phyloP scores from a whole-genome alignment of 2,797 vertebrate genomes.

The Parambassis ranga region DNA sequence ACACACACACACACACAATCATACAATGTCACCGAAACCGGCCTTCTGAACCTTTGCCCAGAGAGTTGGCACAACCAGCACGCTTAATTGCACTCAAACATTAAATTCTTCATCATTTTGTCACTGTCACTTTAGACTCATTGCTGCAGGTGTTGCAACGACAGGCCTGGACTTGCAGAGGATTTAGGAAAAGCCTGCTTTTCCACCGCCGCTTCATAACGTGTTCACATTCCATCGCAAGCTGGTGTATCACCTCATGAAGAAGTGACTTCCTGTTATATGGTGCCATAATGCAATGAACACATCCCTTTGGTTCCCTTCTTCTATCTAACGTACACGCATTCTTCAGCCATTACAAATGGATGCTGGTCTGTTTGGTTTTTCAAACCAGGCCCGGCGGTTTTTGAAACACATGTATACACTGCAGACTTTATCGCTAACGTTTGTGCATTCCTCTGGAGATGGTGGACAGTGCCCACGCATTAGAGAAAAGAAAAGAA shows the following conservation, averaged over 20 bases:
- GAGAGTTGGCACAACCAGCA: not conserved
- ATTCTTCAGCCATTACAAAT: conserved; percentile 73
- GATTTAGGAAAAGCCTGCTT: conserved; percentile 76
- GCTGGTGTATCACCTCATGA: conserved; percentile 51
- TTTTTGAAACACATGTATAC: conserved; percentile 58
- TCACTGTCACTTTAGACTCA: conserved; percentile 67
- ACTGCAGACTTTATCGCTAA: conserved; percentile 49
- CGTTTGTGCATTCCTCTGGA: conserved; percentile 67
- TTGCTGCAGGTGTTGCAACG: conserved; percentile 39
- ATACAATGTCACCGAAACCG: conserved; percentile 47
- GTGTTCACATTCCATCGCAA: conserved; percentile 65
- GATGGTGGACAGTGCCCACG: conserved; percentile 48
- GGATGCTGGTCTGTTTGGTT: conserved; percentile 65
- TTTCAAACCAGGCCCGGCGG: conserved; percentile 69
- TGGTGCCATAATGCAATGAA: conserved; percentile 20
- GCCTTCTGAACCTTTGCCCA: conserved; percentile 29
- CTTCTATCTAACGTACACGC: conserved; percentile 67
- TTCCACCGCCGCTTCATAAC: conserved; percentile 60
- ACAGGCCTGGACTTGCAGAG: conserved; percentile 66
- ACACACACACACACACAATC: no score
- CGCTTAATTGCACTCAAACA: conserved; percentile 3
- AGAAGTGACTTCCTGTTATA: conserved; percentile 59
- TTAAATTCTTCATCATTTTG: conserved; percentile 47
- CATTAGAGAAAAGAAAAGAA: not conserved
- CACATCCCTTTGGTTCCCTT: conserved; percentile 40